Evolutionary conservation across 2,797 vertebrate species (phyloP), one percentile per base, ranked within the genome.

Genomic region (Fundulus diaphanus): DNA sequence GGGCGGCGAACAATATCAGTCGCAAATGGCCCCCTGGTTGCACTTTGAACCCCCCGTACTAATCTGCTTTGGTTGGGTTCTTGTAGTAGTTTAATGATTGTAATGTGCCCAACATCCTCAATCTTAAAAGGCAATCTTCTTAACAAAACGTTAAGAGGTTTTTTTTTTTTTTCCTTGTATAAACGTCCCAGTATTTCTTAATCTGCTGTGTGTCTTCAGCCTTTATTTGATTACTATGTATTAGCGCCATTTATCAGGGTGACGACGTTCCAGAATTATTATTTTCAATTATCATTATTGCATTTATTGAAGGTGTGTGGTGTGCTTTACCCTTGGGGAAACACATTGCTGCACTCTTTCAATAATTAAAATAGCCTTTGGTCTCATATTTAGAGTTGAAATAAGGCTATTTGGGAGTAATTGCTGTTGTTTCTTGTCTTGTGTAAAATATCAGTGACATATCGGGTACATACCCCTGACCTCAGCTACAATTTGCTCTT

Each of bases 301-400:
- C 7, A 80, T 71, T 31, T 11, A 66, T 74, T 52, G 51, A 56
- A 59, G 11, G 52, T 70, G 1, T 79, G 66, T 68, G n/a, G 1
- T 24, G 13, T 68, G 12, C 16, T 73, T 73, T 83, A 31, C 52
- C 71, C 69, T 35, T 44, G 67, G 44, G n/a, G 70, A 73, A 46
- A 37, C 7, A 16, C 66, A 46, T 33, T 69, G 56, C 54, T 70
- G 70, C 63, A 37, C 46, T 73, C 35, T 82, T 70, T 69, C 4
- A 42, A 49, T 46, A 61, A 68, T 78, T 31, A 13, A 57, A 81
- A 74, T 33, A 44, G 40, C 59, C 13, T 29, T 40, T 1, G 33
- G 31, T 77, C 3, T 66, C 61, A 70, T 73, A 82, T 74, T 86
- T 33, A 80, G 71, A 82, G 73, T 66, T 85, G 65, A 73, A 69